Evolutionary conservation across 2,888 invertebrate genomes (phyloP).

Genomic region (Acanthosepion pharaonis): DNA sequence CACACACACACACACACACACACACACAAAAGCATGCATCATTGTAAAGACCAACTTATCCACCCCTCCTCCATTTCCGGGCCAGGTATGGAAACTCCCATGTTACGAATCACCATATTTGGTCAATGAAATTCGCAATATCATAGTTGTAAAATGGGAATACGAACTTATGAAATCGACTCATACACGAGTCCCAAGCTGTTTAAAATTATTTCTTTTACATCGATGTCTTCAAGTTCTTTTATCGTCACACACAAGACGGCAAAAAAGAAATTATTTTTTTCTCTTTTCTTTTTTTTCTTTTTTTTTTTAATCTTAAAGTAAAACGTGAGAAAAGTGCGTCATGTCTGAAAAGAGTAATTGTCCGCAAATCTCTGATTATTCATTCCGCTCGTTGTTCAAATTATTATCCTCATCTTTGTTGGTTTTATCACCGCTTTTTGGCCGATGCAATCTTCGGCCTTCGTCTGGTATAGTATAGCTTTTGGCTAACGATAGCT

Average conservation of each 20-base stretch:
- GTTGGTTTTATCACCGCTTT: not conserved
- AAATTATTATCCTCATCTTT: not conserved
- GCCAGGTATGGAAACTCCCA: conserved; percentile 2
- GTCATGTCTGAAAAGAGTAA: too few relatives aligned
- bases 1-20: too few relatives aligned
- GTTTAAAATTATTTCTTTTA: too few relatives aligned
- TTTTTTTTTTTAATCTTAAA: too few relatives aligned
- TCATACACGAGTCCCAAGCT: not conserved
- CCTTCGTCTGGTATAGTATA: not conserved
- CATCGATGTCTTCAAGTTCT: too few relatives aligned
- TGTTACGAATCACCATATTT: not conserved
- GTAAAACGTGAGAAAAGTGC: too few relatives aligned
- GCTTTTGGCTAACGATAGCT: not conserved
- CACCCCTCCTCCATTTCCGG: not conserved
- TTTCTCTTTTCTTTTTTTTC: too few relatives aligned
- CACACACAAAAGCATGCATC: not conserved
- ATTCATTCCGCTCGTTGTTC: too few relatives aligned
- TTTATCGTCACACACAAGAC: too few relatives aligned
- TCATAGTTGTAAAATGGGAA: conserved; percentile 14
- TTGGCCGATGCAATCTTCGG: not conserved
- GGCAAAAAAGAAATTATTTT: too few relatives aligned
- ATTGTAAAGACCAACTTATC: not conserved
- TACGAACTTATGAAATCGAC: conserved; percentile 4
- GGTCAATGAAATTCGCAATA: not conserved
- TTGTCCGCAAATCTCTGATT: too few relatives aligned